Evolutionary conservation across 2,888 invertebrate species (phyloP), one percentile per base, ranked within the genome.

Genomic region (Synanthedon formicaeformis): DNA sequence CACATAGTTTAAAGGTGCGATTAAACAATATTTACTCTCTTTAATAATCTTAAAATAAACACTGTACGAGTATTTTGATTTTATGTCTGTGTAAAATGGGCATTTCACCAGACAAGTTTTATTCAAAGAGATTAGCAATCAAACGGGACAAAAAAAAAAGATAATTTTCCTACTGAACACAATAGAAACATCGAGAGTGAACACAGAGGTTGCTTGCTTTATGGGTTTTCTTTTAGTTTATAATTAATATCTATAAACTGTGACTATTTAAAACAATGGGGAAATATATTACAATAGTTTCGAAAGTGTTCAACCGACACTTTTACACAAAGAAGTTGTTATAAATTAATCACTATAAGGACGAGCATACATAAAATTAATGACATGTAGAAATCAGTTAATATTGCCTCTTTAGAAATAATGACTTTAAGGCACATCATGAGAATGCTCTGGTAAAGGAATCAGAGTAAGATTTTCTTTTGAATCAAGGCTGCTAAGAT

Each of bases 121-220:
- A 62, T 57, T 61, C 58, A 63, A 59, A 58, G 52, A 60, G 60
- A 65, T 66, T 59, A 56, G 50, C 56, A 54, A 62, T 63, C 58
- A 57, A 41, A 51, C 54, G 55, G 57, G 52, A 53, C 54, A 56
- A 64, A 63, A 64, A 65, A n/a, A 63, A 59, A 56, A 54, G 4
- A 52, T 55, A 50, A 57, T 60, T 65, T 65, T 61, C 62, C 65
- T 66, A 59, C 56, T 58, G 57, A 59, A 63, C 61, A 72, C 73
- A 73, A 71, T 69, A 59, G 53, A 50, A 57, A 52, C 55, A 69
- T 60, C 61, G 69, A 71, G 61, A 73, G 72, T 66, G 62, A 68
- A 62, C 45, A 45, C n/a, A 14, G 8, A 34, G 34, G 34, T 59
- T 65, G 60, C 56, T 52, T 57, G 55, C 60, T 61, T 56, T 61